These are phyloP conservation scores for Neosilurus mollespiculum DNA, from an alignment of 2,797 vertebrate species.

Conservation along the genomic window DNA sequence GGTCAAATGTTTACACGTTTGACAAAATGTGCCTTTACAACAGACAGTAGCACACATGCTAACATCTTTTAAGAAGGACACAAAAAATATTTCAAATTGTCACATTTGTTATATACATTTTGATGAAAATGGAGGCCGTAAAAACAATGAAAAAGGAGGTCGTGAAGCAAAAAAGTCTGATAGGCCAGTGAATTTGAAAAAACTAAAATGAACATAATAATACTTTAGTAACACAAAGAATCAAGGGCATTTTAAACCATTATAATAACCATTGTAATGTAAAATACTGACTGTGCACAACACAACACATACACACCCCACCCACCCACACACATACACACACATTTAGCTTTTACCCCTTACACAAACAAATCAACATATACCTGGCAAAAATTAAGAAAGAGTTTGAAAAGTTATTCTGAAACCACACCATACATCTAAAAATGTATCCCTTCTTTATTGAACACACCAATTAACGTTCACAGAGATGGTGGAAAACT, in stretches of 20 bases:
- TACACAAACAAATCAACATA: not conserved
- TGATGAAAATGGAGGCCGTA: conserved; percentile 1
- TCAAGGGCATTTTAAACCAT: not conserved
- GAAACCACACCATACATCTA: conserved; percentile 40
- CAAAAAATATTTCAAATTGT: conserved; percentile 10
- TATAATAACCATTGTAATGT: no score
- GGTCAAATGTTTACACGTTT: conserved; percentile 47
- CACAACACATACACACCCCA: not conserved
- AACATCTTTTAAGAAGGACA: conserved; percentile 23
- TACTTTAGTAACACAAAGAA: conserved; percentile 8
- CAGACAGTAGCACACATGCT: conserved; percentile 46
- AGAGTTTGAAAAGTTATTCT: conserved; percentile 15
- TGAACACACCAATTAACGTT: no score
- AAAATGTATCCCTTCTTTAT: not conserved
- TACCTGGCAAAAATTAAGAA: conserved; percentile 26
- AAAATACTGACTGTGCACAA: conserved; percentile 1
- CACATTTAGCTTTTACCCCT: not conserved
- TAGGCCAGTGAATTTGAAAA: not conserved
- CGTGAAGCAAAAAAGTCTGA: not conserved
- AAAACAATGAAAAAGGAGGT: not conserved
- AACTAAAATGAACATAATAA: not conserved
- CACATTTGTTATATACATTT: conserved; percentile 8
- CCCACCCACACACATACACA: no score
- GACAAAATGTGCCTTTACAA: conserved; percentile 22
- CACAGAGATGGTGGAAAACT: no score